Base-by-base conservation (phyloP, 2,797 vertebrate genomes). In the Poeciliopsis gracilis region DNA sequence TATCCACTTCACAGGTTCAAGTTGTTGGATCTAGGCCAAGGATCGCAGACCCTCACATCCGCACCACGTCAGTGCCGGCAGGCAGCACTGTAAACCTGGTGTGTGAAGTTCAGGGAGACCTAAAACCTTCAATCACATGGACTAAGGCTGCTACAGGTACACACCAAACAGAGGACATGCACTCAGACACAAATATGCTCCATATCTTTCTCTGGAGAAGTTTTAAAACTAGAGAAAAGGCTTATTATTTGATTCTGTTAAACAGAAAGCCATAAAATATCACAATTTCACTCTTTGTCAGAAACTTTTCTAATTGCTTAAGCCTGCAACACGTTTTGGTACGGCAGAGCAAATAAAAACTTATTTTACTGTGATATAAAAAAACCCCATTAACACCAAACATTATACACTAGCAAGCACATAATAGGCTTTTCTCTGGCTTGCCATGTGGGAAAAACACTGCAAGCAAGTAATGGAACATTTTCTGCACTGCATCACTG, bases 141-240 rank as follows among this genome's bases (percentile, higher is more conserved):
- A 98, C 97, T 57, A 98, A 98, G 92, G 93, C 97, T 2, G 95
- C 97, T 77, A 97, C 98, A 96, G 98, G 98, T 99, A 94, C 5
- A 46, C 45, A 70, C 9, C 70, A 15, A 36, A 45, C 28, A 57
- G 13, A n/a, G 69, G 30, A 71, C 6, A 79, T 69, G 13, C 46
- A 72, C 25, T 69, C 38, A 53, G 76, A 12, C 41, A 76, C 46
- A 23, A 45, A 55, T 69, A 74, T 45, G 10, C 76, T 57, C 0
- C 20, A 51, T 77, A 77, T 18, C 74, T 2, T 45, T 16, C 59
- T 30, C 46, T 53, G 8, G 18, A 73, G 33, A 12, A 74, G 25
- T 38, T 61, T 13, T 38, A 28, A 72, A 46, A n/a, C 72, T 16
- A 78, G 70, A 46, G 16, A 78, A 72, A 11, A 45, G 10, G 77